These are phyloP conservation scores for Orthosia gracilis DNA, from an alignment of 2,888 invertebrate species.

Conservation along the genomic window DNA sequence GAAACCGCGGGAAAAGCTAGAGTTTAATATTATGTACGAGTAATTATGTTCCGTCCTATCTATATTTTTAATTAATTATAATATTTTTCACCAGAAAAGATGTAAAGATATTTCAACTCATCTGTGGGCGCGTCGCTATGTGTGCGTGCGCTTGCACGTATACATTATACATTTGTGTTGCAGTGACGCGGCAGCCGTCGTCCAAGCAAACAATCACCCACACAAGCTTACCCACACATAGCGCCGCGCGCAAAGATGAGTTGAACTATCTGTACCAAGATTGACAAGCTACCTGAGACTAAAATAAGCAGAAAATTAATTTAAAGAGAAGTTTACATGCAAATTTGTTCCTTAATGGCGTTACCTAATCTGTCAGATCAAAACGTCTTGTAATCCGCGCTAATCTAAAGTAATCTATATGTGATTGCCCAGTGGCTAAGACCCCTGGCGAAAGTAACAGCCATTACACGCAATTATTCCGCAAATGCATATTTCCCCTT, in stretches of 20 bases:
- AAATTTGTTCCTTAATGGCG: constrained; percentile 16
- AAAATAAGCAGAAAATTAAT: constrained; percentile 1
- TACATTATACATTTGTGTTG: too few species aligned
- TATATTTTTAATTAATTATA: neutral
- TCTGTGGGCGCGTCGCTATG: too few species aligned
- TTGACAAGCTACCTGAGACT: neutral
- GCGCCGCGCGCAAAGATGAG: too few species aligned
- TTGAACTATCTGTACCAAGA: neutral
- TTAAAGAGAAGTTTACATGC: neutral
- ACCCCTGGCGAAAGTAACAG: constrained; percentile 24
- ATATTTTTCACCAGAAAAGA: neutral
- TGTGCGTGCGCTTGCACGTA: too few species aligned
- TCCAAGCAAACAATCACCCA: too few species aligned
- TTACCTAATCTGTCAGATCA: constrained; percentile 20
- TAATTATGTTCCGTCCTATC: too few species aligned
- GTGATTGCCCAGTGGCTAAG: constrained; percentile 11
- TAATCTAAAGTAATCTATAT: constrained; percentile 22
- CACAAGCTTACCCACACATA: too few species aligned
- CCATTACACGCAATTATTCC: constrained; percentile 39
- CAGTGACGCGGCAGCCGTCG: too few species aligned
- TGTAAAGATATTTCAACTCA: neutral
- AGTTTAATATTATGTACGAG: too few species aligned
- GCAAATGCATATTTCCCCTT: constrained; percentile 33
- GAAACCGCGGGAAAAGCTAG: too few species aligned
- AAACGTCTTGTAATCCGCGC: constrained; percentile 23